A percentile compares a stretch with the other conserved stretches of the same genome.
These are phyloP conservation scores for Scaptomyza caliginosa DNA, from an alignment of 2,888 invertebrate genomes.

Conservation along the genomic window DNA sequence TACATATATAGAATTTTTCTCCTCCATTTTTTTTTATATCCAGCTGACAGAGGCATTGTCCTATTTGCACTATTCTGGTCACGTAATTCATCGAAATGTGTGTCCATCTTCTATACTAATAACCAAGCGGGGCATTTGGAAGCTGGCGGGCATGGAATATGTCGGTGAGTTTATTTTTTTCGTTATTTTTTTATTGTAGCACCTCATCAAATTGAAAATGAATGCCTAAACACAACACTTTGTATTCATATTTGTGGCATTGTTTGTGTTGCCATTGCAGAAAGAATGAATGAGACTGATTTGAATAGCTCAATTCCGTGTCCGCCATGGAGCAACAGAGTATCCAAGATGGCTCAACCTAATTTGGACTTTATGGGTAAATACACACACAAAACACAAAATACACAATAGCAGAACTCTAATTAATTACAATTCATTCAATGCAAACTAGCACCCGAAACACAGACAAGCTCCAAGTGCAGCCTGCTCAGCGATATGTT, in stretches of 20 bases:
- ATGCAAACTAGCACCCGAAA: conserved; percentile 92
- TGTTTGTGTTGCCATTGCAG: conserved; percentile 84
- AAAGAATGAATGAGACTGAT: conserved; percentile 88
- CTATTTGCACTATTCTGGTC: conserved; percentile 94
- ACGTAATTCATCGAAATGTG: conserved; percentile 96
- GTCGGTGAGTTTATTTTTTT: conserved; percentile 86
- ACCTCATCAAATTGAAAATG: conserved; percentile 49
- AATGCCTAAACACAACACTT: conserved; percentile 28
- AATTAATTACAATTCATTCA: conserved; percentile 1
- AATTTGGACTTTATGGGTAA: conserved; percentile 96
- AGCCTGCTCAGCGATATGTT: conserved; percentile 98
- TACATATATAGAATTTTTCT: background rate
- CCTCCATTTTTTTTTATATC: background rate
- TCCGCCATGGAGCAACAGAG: conserved; percentile 95
- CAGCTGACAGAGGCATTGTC: conserved; percentile 97
- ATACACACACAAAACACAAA: conserved; percentile 32
- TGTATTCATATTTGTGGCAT: conserved; percentile 43
- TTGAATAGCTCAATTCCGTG: conserved; percentile 90
- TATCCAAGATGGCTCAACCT: conserved; percentile 96
- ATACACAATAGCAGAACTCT: background rate
- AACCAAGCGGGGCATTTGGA: conserved; percentile 97
- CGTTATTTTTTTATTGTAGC: conserved; percentile 1
- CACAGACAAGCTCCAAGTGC: conserved; percentile 92
- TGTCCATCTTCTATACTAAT: conserved; percentile 96
- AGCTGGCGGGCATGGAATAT: conserved; percentile 97